Conservation (phyloP, 2,888 invertebrate genomes). For the Dasypogon diadema region DNA sequence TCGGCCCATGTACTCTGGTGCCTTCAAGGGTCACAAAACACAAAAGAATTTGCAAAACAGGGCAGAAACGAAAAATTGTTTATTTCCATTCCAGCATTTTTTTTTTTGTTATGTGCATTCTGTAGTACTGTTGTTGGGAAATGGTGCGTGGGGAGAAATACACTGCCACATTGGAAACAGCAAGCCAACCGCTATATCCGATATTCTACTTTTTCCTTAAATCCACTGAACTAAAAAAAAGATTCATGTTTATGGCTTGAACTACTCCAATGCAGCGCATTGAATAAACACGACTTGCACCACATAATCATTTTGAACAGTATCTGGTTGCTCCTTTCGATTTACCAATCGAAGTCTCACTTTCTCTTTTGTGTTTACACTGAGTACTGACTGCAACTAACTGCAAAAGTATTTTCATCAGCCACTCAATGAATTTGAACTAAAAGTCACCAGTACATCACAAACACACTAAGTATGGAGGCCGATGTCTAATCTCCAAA, state of each 20-base stretch:
- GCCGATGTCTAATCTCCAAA: too few relatives aligned
- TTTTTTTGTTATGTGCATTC: too few relatives aligned
- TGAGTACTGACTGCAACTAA: not conserved
- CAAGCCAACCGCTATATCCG: not conserved
- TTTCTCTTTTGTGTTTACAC: slow-evolving; percentile 35
- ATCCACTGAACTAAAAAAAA: not conserved
- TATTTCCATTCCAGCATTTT: too few relatives aligned
- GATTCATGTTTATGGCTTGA: slow-evolving; percentile 16
- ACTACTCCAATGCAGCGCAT: not conserved
- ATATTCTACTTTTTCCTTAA: slow-evolving; percentile 3
- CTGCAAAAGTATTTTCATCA: slow-evolving; percentile 18
- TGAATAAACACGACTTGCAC: slow-evolving; percentile 3
- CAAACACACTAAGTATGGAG: too few relatives aligned
- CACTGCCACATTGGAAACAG: not conserved
- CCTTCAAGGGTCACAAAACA: too few relatives aligned
- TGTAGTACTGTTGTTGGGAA: not conserved
- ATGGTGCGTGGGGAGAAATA: not conserved
- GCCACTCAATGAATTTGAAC: slow-evolving; percentile 18
- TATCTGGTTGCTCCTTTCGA: not conserved
- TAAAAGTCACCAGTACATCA: too few relatives aligned
- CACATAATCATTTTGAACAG: not conserved
- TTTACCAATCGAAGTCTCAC: slow-evolving; percentile 18
- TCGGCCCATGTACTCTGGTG: too few relatives aligned
- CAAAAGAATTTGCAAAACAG: too few relatives aligned
- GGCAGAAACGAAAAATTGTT: too few relatives aligned